Percentiles rank a stretch among this genome's conserved stretches.
Evolutionary conservation across 2,888 invertebrate genomes (phyloP).

Genomic region (Tipula unca): DNA sequence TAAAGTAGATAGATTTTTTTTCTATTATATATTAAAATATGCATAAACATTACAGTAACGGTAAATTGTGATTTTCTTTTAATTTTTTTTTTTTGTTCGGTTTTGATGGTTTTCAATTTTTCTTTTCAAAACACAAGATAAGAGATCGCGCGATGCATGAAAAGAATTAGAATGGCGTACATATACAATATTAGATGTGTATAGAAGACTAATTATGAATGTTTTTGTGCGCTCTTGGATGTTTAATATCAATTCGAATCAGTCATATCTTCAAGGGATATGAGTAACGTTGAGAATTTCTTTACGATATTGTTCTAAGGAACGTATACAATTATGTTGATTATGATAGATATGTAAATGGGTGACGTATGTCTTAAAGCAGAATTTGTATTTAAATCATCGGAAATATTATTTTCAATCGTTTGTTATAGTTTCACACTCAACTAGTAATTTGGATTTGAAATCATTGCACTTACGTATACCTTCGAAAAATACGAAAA

Average conservation of each 20-base stretch:
- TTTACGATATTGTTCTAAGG: not conserved
- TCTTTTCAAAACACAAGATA: not conserved
- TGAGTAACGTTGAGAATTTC: not conserved
- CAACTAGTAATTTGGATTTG: not conserved
- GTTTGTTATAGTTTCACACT: not conserved
- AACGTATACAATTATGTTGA: not conserved
- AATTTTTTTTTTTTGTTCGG: not conserved
- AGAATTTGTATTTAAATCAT: not conserved
- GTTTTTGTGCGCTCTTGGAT: not conserved
- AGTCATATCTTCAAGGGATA: not conserved
- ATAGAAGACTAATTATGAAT: not conserved
- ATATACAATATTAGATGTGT: not conserved
- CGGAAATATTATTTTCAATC: too few relatives aligned
- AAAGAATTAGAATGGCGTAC: not conserved
- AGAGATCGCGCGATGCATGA: not conserved
- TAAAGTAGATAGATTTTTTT: not conserved
- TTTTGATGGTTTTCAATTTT: not conserved
- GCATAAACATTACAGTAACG: not conserved
- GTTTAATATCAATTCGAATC: too few relatives aligned
- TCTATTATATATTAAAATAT: not conserved
- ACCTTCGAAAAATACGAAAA: too few relatives aligned
- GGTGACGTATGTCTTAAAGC: not conserved
- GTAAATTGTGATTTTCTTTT: not conserved
- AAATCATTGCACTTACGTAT: too few relatives aligned
- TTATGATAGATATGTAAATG: not conserved